Conservation (phyloP, 2,113 vertebrate genomes). For the Pteronura brasiliensis region DNA sequence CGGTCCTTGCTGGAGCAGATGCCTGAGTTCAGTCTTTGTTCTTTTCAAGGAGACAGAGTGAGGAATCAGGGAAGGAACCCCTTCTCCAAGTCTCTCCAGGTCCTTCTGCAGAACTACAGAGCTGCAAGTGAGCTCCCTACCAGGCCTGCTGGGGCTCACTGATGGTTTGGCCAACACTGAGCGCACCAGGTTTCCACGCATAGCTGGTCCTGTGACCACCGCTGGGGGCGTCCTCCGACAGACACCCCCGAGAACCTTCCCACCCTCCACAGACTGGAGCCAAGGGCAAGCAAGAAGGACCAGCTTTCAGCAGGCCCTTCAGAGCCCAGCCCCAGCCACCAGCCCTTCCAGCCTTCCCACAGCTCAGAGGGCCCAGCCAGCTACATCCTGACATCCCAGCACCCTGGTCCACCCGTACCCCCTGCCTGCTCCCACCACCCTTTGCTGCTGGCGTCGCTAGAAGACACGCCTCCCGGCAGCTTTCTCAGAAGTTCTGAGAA, state of each 20-base stretch:
- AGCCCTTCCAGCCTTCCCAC: not conserved
- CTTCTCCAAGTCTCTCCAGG: not conserved
- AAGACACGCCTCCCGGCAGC: not conserved
- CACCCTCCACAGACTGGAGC: not conserved
- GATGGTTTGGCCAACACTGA: not conserved
- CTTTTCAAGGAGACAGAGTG: not conserved
- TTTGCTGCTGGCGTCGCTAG: not conserved
- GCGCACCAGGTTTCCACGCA: not conserved
- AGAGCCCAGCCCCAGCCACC: not conserved
- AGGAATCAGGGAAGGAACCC: not conserved
- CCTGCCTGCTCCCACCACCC: not conserved
- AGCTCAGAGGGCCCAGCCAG: not conserved
- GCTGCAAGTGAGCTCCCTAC: not conserved
- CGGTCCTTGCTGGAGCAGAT: not conserved
- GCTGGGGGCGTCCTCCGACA: not conserved
- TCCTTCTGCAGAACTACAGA: not conserved
- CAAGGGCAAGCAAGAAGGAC: not conserved
- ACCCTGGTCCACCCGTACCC: accelerated
- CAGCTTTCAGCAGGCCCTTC: not conserved
- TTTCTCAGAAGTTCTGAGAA: conserved; percentile 46
- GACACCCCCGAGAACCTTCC: not conserved
- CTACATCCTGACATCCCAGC: not conserved
- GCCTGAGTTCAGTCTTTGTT: not conserved
- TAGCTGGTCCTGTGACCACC: not conserved
- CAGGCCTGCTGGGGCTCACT: not conserved